Evolutionary conservation across 1,140 invertebrate species (phyloP).

Genomic region (Proales similis): DNA sequence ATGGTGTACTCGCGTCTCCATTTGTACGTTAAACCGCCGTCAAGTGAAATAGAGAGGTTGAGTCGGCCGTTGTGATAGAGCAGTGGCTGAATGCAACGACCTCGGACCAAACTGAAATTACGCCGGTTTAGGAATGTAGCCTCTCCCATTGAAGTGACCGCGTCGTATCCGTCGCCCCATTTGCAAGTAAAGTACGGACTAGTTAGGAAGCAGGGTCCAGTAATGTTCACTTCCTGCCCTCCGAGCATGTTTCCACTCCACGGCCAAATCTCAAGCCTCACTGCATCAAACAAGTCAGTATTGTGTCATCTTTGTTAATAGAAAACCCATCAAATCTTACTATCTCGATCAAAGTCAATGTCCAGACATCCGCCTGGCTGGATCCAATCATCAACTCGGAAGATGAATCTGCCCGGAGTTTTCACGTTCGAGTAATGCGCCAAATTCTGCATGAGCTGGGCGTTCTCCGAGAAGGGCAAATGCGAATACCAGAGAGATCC

Average conservation of each 20-base stretch:
- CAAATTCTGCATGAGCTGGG: conserved; percentile 11
- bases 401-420: conserved; percentile 79
- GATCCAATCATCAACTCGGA: conserved; percentile 87
- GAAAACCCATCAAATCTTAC: conserved; percentile 20
- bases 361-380: conserved; percentile 72
- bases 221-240: conserved; percentile 85
- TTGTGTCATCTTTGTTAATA: background rate
- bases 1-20: conserved; percentile 36
- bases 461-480: conserved; percentile 28
- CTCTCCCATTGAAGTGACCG: conserved; percentile 15
- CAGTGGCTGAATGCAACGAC: conserved; percentile 22
- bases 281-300: conserved; percentile 22
- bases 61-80: conserved; percentile 28
- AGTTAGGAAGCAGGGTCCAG: conserved; percentile 73
- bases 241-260: conserved; percentile 93
- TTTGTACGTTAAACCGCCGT: conserved; percentile 1
- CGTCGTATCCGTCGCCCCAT: conserved; percentile 32
- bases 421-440: conserved; percentile 67
- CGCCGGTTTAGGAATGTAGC: conserved; percentile 9
- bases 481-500: conserved; percentile 69
- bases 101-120: conserved; percentile 15
- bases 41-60: conserved; percentile 34
- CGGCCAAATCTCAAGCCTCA: conserved; percentile 71
- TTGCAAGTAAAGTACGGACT: conserved; percentile 21
- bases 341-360: conserved; percentile 39